Base-by-base conservation (phyloP, 2,797 vertebrate genomes). In the Hypotaenidia philippensis region DNA sequence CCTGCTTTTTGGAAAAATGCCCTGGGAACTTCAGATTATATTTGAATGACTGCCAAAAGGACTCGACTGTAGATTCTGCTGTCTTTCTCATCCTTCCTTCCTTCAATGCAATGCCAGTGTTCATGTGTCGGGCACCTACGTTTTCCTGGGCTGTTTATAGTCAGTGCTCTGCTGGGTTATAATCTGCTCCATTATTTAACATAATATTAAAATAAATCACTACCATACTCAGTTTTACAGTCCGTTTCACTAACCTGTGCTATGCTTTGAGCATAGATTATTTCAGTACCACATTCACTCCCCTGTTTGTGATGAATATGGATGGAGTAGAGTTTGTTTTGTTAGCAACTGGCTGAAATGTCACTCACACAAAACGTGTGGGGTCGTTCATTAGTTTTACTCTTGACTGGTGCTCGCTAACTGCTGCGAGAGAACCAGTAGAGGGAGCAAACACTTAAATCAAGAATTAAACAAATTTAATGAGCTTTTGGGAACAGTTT, bases 371-470 rank as follows among this genome's bases (percentile, higher is more conserved):
- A 76, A 59, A 94, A 66, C 77, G 31, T 71, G 88, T 66, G 83
- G 49, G 70, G 52, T 86, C 41, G 19, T 87, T 93, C 64, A 87
- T 95, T 82, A 63, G 63, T 91, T 84, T 82, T 52, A 26, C 50
- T 76, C 11, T 38, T 82, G 36, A 34, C 29, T 53, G 15, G 36
- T 66, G 44, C 26, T 66, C 79, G 64, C 56, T 89, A 31, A 72
- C 61, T 83, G 31, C 71, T 63, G 70, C 70, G 70, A 59, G 68
- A 90, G 56, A 93, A 34, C 94, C 96, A 87, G 93, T 65, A 94
- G 96, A 95, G 93, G 96, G 94, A 96, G 95, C 85, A 97, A 95
- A 93, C 16, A 63, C 14, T 86, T 13, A 94, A 78, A 72, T 92
- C 60, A 77, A 65, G 40, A 68, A 55, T 78, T 57, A 57, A 68